Conservation (phyloP, 2,113 vertebrate species). For the Cottus gobio region DNA sequence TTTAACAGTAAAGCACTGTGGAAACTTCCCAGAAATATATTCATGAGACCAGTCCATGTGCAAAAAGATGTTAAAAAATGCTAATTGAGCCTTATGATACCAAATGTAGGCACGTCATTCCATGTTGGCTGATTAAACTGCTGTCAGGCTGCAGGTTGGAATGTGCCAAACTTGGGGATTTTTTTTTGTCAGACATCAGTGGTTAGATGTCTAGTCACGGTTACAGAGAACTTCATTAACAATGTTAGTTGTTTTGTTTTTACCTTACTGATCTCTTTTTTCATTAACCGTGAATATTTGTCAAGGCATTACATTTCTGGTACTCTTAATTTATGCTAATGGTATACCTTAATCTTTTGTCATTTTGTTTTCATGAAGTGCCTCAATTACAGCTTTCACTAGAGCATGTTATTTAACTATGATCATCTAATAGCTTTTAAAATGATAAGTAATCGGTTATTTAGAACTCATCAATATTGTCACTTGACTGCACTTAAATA, state of each 20-base stretch:
- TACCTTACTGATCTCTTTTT: background rate
- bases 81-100: background rate
- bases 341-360: background rate
- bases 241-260: background rate
- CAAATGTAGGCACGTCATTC: background rate
- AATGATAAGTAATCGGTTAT: background rate
- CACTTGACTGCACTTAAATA: background rate
- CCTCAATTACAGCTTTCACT: background rate
- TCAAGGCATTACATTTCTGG: background rate
- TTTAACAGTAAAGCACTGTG: slow-evolving; percentile 27
- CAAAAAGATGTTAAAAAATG: background rate
- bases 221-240: background rate
- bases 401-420: background rate
- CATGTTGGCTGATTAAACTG: background rate
- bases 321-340: background rate
- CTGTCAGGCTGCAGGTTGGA: background rate
- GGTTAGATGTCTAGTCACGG: background rate
- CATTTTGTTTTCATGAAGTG: background rate
- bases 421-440: background rate
- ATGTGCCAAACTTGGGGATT: background rate
- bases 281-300: background rate
- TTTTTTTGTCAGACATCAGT: background rate
- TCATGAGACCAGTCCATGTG: background rate
- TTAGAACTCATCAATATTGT: background rate
- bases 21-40: background rate